phyloP scores from a whole-genome alignment of 2,888 invertebrate genomes.

The Cactoblastis cactorum region DNA sequence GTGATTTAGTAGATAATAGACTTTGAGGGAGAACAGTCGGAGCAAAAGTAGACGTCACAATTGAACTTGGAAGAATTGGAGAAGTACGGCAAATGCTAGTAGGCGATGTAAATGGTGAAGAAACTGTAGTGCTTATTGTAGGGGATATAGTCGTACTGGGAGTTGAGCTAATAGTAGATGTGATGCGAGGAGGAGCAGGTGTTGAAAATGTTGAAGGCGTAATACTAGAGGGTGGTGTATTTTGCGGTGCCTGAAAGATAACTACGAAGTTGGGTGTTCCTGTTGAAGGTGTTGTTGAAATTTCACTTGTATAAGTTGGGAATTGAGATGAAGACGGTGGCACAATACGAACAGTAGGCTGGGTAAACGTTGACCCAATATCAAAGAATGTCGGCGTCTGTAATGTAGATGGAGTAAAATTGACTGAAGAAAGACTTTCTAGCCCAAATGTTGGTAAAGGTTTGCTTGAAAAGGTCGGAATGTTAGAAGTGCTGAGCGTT shows the following conservation, averaged over 20 bases:
- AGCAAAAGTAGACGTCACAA: not conserved
- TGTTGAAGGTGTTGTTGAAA: constrained; percentile 11
- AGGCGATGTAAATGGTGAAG: not conserved
- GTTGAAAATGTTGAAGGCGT: not conserved
- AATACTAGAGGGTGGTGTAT: constrained; percentile 21
- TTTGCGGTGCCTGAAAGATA: constrained; percentile 43
- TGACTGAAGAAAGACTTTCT: not conserved
- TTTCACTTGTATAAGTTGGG: constrained; percentile 2
- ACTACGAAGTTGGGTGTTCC: constrained; percentile 34
- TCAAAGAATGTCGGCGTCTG: constrained; percentile 8
- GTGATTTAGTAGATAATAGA: constrained; percentile 15
- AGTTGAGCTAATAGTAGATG: not conserved
- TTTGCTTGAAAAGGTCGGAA: not conserved
- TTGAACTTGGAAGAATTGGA: not conserved
- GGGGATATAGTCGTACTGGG: not conserved
- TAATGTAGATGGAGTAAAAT: constrained; percentile 4
- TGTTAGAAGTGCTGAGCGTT: constrained; percentile 2
- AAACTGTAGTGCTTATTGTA: not conserved
- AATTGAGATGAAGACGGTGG: constrained; percentile 1
- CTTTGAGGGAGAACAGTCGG: constrained; percentile 4
- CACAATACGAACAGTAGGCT: constrained; percentile 10
- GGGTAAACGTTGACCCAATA: constrained; percentile 1
- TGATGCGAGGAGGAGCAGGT: not conserved
- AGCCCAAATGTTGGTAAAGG: not conserved
- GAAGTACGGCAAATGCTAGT: not conserved